Evolutionary conservation across 1,140 invertebrate species (phyloP).

Genomic region (Hirudo medicinalis): DNA sequence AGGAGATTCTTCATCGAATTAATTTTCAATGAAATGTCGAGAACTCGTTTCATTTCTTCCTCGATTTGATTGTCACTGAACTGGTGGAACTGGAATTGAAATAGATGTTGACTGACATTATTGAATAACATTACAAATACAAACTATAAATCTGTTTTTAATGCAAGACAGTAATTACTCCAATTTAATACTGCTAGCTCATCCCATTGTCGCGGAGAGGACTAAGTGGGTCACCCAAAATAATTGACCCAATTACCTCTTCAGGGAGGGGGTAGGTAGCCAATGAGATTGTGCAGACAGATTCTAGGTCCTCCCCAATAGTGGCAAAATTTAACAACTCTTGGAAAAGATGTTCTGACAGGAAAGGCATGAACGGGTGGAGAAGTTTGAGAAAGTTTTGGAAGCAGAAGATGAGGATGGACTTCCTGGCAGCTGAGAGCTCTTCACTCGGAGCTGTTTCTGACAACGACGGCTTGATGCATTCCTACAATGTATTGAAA

Average conservation of each 20-base stretch:
- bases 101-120: too few relatives aligned
- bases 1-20: not conserved
- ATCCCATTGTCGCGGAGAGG: too few relatives aligned
- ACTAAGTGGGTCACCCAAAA: too few relatives aligned
- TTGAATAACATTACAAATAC: too few relatives aligned
- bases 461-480: constrained; percentile 48
- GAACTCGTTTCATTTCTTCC: not conserved
- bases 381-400: constrained; percentile 72
- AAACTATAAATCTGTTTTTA: too few relatives aligned
- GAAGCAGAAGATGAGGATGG: constrained; percentile 62
- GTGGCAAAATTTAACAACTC: constrained; percentile 36
- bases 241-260: too few relatives aligned
- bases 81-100: not conserved
- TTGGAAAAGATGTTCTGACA: constrained; percentile 92
- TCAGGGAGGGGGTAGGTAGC: too few relatives aligned
- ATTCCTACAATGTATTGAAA: constrained; percentile 44
- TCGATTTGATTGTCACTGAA: not conserved
- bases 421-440: not conserved
- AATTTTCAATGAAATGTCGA: not conserved
- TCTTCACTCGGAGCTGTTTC: constrained; percentile 32
- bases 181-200: too few relatives aligned
- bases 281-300: too few relatives aligned
- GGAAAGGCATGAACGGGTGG: constrained; percentile 94
- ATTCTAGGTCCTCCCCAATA: not conserved
- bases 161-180: too few relatives aligned